Conservation (phyloP, 2,113 vertebrate genomes). For the Spheniscus mendiculus region DNA sequence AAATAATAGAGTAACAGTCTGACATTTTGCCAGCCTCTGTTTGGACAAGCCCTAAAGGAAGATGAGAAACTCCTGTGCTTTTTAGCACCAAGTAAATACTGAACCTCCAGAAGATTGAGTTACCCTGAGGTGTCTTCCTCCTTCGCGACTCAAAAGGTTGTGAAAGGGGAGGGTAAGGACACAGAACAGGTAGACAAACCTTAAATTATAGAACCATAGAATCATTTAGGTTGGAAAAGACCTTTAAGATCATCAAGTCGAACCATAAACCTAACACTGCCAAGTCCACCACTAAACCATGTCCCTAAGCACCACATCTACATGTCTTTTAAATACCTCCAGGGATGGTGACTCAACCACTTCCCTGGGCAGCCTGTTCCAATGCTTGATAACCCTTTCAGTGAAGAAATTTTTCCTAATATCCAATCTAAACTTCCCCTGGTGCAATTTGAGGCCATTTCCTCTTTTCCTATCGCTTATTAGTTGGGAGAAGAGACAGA, state of each 20-base stretch:
- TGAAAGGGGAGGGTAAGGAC: background rate
- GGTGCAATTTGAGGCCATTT: background rate
- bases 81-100: background rate
- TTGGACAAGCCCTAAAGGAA: background rate
- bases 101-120: background rate
- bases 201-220: background rate
- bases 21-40: background rate
- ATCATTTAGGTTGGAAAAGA: background rate
- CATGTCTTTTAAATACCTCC: rapidly evolving
- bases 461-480: rapidly evolving
- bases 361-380: background rate
- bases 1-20: background rate
- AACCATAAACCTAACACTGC: rapidly evolving
- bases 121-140: background rate
- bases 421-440: background rate
- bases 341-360: background rate
- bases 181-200: background rate
- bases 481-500: background rate
- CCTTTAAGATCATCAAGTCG: background rate
- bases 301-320: background rate
- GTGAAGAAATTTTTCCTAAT: background rate
- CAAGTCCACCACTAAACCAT: background rate
- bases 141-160: background rate
- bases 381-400: rapidly evolving
- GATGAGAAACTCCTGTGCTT: background rate